Conservation (phyloP, 1,140 invertebrate genomes). For the Parasteatoda tepidariorum region DNA sequence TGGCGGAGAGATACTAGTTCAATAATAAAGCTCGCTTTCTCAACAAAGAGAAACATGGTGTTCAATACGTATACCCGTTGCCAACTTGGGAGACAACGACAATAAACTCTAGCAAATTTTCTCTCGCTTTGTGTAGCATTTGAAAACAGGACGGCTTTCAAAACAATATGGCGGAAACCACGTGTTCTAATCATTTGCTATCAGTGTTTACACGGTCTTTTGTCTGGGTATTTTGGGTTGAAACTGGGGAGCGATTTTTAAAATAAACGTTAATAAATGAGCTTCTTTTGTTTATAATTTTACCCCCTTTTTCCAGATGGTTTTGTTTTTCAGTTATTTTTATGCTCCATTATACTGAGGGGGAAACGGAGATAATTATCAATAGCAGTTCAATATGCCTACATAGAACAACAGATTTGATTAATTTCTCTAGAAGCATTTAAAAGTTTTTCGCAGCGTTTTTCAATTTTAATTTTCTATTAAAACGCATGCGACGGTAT, state of each 20-base stretch:
- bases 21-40: slow-evolving; percentile 24
- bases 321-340: slow-evolving; percentile 51
- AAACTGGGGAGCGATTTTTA: slow-evolving; percentile 43
- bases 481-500: slow-evolving; percentile 54
- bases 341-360: slow-evolving; percentile 16
- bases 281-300: slow-evolving; percentile 50
- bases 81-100: slow-evolving; percentile 13
- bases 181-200: slow-evolving; percentile 58
- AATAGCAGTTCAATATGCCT: slow-evolving; percentile 57
- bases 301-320: slow-evolving; percentile 1
- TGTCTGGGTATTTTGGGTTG: slow-evolving; percentile 39
- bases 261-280: slow-evolving; percentile 60
- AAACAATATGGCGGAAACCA: slow-evolving; percentile 61
- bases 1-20: slow-evolving; percentile 25
- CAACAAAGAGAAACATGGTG: slow-evolving; percentile 11
- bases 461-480: slow-evolving; percentile 60
- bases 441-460: slow-evolving; percentile 53
- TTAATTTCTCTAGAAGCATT: slow-evolving; percentile 22
- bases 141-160: slow-evolving; percentile 45
- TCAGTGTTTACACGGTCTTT: slow-evolving; percentile 56
- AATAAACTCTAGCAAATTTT: slow-evolving; percentile 34
- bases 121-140: slow-evolving; percentile 36
- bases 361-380: slow-evolving; percentile 57
- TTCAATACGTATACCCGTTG: slow-evolving; percentile 32
- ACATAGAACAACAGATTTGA: slow-evolving; percentile 12